Evolutionary conservation across 30 jellyfish, hydroid and myxozoan species (phyloP).

Genomic region (Mastigias papua): DNA sequence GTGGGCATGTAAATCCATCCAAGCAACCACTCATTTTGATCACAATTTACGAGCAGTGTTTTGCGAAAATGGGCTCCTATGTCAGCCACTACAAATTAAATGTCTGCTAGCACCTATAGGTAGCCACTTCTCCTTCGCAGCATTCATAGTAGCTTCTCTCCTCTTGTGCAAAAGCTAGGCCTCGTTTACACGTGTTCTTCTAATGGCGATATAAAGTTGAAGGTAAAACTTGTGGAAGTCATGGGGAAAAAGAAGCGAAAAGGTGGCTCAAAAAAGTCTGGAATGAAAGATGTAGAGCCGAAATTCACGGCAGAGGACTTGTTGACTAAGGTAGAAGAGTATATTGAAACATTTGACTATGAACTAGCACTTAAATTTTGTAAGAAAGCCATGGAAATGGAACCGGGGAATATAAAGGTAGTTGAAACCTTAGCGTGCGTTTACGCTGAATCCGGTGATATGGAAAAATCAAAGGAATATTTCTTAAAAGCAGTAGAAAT

Average conservation of each 20-base stretch:
- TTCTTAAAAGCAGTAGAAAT: constrained; percentile 83
- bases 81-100: background rate
- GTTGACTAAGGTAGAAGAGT: constrained; percentile 71
- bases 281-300: background rate
- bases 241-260: constrained; percentile 43
- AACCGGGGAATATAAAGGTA: constrained; percentile 69
- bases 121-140: background rate
- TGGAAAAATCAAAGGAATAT: constrained; percentile 59
- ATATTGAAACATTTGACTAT: constrained; percentile 85
- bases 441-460: constrained; percentile 89
- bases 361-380: constrained; percentile 93
- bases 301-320: constrained; percentile 87
- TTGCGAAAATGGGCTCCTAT: background rate
- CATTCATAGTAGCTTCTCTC: background rate
- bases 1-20: constrained; percentile 95
- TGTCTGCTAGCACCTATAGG: background rate
- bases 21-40: constrained; percentile 99
- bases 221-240: background rate
- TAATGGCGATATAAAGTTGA: background rate
- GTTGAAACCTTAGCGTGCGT: constrained; percentile 87
- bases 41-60: background rate
- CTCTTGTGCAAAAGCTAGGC: background rate
- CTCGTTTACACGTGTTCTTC: constrained; percentile 14
- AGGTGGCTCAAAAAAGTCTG: constrained; percentile 30
- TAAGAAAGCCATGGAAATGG: constrained; percentile 84